Evolutionary conservation across 2,888 invertebrate species (phyloP).

Genomic region (Abrostola triplasia): DNA sequence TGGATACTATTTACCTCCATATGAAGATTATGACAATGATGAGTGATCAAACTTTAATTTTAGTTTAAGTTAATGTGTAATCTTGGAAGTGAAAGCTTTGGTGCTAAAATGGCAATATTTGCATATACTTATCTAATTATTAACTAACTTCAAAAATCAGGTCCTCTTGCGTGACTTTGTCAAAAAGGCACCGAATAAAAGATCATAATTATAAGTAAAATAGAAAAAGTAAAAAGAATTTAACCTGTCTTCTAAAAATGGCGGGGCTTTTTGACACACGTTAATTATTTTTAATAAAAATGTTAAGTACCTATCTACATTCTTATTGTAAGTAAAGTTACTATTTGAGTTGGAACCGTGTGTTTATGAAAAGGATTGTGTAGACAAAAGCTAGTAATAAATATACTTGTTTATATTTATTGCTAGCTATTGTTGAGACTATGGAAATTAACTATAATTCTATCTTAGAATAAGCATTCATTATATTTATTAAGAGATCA

Average conservation of each 20-base stretch:
- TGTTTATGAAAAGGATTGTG: too few species aligned
- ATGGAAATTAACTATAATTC: too few species aligned
- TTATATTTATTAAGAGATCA: too few species aligned
- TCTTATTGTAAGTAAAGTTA: too few species aligned
- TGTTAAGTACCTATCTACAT: too few species aligned
- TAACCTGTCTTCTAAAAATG: background rate
- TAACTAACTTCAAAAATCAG: too few species aligned
- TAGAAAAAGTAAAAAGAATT: background rate
- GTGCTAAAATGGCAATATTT: slow-evolving; percentile 1
- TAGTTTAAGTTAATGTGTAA: slow-evolving; percentile 6
- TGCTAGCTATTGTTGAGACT: slow-evolving; percentile 9
- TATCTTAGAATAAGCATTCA: background rate
- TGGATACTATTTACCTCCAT: slow-evolving; percentile 79
- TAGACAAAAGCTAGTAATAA: slow-evolving; percentile 23
- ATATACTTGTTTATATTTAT: slow-evolving; percentile 40
- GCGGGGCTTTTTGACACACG: too few species aligned
- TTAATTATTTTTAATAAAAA: too few species aligned
- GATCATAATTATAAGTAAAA: too few species aligned
- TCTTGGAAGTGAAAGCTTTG: background rate
- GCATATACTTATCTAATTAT: background rate
- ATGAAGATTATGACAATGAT: slow-evolving; percentile 73
- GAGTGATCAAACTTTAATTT: slow-evolving; percentile 54
- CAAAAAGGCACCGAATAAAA: background rate
- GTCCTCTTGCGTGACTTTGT: background rate
- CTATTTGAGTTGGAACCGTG: too few species aligned